Evolutionary conservation across 2,113 vertebrate species (phyloP), one percentile per base, ranked within the genome.

Genomic region (Corapipo altera): DNA sequence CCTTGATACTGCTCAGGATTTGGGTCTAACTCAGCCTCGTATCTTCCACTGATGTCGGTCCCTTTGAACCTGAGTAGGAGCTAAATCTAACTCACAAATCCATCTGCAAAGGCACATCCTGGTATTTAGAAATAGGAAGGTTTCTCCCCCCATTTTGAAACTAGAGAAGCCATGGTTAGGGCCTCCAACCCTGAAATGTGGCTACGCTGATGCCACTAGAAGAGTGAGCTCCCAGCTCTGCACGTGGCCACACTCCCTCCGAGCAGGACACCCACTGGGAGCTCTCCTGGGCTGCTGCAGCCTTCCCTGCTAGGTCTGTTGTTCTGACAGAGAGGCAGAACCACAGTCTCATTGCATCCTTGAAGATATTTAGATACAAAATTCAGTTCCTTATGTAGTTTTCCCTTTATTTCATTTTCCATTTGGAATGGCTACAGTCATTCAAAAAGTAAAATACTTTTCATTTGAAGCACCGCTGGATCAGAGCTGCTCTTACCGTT

Each of bases 401-500:
- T 26, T 27, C 21, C 37, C 71, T 58, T 77, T 90, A 85, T 76
- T 95, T 48, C 43, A 48, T 1, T 21, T 43, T 64, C 54, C 19
- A 51, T 32, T 46, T 28, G 41, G 41, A 43, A 70, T 8, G 4
- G 22, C 59, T 19, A 19, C 52, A 86, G 57, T 5, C 27, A 46
- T 26, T 61, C 71, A 61, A 49, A 85, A 51, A 5, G 20, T n/a
- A 62, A 66, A 55, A 21, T 1, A 52, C 2, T 57, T 26, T 81
- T 67, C 37, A 9, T 1, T 9, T 52, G 57, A 46, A 91, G 65
- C 4, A 10, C 35, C 32, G 44, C 30, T 8, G 0, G 5, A 26
- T 22, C 76, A 28, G 35, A 83, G 69, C 16, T 0, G 1, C 43
- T 39, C 96, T 97, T 97, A 99, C 99, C 99, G 98, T 96, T 99